Evolutionary conservation across 2,113 vertebrate genomes (phyloP), one percentile per base, ranked within the genome.

Genomic region (Ariopsis seemanni): DNA sequence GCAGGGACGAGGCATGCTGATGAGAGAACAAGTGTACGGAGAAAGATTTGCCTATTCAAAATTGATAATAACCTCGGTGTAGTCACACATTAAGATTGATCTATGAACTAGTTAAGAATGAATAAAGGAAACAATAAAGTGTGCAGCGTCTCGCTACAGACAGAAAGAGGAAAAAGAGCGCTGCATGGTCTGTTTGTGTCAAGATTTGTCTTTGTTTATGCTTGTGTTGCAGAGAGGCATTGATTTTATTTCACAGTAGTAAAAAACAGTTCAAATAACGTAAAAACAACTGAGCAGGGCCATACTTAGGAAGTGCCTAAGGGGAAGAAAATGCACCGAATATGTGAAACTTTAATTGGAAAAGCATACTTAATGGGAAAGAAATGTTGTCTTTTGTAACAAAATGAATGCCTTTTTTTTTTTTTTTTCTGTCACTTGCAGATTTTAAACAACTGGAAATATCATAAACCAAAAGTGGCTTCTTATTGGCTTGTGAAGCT

Each of bases 401-500:
- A 65, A 65, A 79, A 62, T 67, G 69, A 74, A 30, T 81, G 58
- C 14, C 34, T 77, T 57, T 82, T 34, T 42, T 18, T 34, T 42
- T 18, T 27, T 69, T 55, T 5, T 65, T 62, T 42, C 55, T 86
- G n/a, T 74, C 15, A 71, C 57, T n/a, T 53, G 62, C 91, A 99
- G 98, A 99, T 99, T 87, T 95, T 97, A 50, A 98, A 98, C 94
- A 99, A 99, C 91, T 99, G 98, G 98, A 98, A 97, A 86, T 95
- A 97, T 91, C 97, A 99, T 93, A 99, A 99, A 95, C 95, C 97
- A 94, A 99, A 98, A 93, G 97, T 99, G 82, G 98, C 98, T 85
- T 98, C 97, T 34, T 99, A 96, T 86, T 99, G 98, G 98, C 93
- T 99, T 69, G 96, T 98, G 92, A 99, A 99, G 94, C 92, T 99